Conservation (phyloP, 1,140 invertebrate genomes). For the Mesaphorura yosii region DNA sequence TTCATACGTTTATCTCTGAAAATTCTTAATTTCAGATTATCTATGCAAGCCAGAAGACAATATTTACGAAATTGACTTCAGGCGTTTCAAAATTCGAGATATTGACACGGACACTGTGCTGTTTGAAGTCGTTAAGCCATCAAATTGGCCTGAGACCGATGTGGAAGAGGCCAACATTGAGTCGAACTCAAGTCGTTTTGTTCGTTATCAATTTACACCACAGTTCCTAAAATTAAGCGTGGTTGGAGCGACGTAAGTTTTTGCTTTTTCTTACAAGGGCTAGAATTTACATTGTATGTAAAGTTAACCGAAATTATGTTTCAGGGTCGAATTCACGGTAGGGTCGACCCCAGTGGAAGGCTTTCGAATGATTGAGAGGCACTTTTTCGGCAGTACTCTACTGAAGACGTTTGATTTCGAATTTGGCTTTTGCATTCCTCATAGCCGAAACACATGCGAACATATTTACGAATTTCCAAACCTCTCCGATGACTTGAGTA, state of each 20-base stretch:
- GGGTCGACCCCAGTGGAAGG: constrained; percentile 82
- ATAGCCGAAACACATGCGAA: constrained; percentile 93
- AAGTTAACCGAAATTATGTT: constrained; percentile 29
- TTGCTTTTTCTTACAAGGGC: constrained; percentile 9
- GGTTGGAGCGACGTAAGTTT: constrained; percentile 83
- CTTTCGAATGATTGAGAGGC: constrained; percentile 96
- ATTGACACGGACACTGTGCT: constrained; percentile 81
- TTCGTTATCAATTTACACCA: constrained; percentile 82
- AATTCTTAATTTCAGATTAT: constrained; percentile 53
- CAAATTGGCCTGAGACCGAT: constrained; percentile 31
- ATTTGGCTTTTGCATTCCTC: constrained; percentile 97
- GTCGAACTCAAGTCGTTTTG: constrained; percentile 86
- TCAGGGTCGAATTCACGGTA: constrained; percentile 90
- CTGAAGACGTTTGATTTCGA: constrained; percentile 99
- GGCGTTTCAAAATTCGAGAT: constrained; percentile 91
- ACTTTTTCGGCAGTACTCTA: constrained; percentile 86
- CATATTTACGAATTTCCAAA: constrained; percentile 98
- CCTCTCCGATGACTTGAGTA: constrained; percentile 73
- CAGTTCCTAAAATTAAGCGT: constrained; percentile 91
- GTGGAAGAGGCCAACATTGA: constrained; percentile 44
- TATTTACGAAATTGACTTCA: constrained; percentile 96
- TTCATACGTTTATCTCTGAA: too few species aligned
- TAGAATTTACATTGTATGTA: not conserved
- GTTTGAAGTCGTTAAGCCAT: constrained; percentile 94
- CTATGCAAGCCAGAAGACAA: constrained; percentile 89